Conservation (phyloP, 2,797 vertebrate species). For the Microctenopoma stevenorrisi region DNA sequence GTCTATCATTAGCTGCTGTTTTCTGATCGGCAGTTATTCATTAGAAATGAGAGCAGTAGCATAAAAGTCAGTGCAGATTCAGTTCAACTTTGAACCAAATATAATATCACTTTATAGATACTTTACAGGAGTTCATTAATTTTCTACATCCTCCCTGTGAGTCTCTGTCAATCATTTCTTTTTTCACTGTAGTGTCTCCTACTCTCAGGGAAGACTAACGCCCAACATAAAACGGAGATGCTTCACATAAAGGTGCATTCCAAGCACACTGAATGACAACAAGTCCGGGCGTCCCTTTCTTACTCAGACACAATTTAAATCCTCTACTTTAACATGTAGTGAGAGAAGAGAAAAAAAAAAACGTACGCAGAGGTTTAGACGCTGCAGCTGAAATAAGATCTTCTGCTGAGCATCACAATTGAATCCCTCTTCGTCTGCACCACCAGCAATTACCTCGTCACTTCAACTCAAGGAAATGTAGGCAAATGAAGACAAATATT, state of each 20-base stretch:
- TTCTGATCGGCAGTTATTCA: conserved; percentile 43
- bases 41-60: conserved; percentile 24
- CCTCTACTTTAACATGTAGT: too few species aligned
- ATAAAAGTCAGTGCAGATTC: conserved; percentile 25
- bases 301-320: too few species aligned
- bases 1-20: conserved; percentile 63
- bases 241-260: neutral
- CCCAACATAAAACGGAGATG: too few species aligned
- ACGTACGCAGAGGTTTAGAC: too few species aligned
- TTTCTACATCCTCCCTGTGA: neutral
- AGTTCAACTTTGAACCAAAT: neutral
- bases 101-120: neutral
- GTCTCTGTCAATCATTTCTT: neutral
- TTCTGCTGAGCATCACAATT: neutral
- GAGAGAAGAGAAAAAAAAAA: too few species aligned
- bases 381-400: too few species aligned
- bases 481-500: too few species aligned
- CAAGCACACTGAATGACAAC: neutral
- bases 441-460: neutral
- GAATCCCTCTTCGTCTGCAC: neutral
- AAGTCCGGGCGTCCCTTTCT: neutral
- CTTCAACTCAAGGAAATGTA: neutral
- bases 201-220: neutral
- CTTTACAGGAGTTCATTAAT: neutral
- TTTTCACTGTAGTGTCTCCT: too few species aligned